Percentiles rank a stretch among this genome's conserved stretches.
These are phyloP conservation scores for Asarcornis scutulata DNA, from an alignment of 2,113 vertebrate genomes.

Conservation along the genomic window DNA sequence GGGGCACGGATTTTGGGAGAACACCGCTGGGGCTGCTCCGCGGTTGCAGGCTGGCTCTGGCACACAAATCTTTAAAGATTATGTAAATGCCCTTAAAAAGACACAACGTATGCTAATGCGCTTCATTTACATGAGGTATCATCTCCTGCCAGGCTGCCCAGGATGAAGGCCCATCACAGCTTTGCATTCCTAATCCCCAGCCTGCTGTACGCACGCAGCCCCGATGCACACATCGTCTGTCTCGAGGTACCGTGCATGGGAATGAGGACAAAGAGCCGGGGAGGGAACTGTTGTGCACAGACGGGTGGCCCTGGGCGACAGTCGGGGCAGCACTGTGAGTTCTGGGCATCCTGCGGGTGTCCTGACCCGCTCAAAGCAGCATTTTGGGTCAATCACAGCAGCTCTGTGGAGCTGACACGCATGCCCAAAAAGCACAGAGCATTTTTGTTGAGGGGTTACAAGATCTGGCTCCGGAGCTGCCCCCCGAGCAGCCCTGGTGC, in stretches of 20 bases:
- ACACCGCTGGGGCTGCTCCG: rapidly evolving
- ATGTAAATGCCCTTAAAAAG: background rate
- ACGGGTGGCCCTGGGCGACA: rapidly evolving
- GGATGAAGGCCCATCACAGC: background rate
- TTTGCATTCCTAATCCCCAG: background rate
- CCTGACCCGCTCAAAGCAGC: background rate
- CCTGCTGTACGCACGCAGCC: rapidly evolving
- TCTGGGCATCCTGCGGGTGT: background rate
- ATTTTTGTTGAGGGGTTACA: rapidly evolving
- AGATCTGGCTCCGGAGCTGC: background rate
- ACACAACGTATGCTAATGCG: background rate
- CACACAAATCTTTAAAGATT: background rate
- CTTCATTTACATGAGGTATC: background rate
- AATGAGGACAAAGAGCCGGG: rapidly evolving
- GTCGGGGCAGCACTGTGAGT: background rate
- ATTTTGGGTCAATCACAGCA: background rate
- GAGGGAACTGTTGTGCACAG: rapidly evolving
- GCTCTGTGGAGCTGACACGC: rapidly evolving
- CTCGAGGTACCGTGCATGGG: rapidly evolving
- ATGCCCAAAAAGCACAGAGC: rapidly evolving
- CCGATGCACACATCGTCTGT: rapidly evolving
- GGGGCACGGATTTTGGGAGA: background rate
- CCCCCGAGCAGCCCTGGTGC: rapidly evolving
- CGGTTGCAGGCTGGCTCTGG: background rate
- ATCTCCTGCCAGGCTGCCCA: background rate